phyloP scores from a whole-genome alignment of 2,113 vertebrate genomes.

The Perca schrenkii region DNA sequence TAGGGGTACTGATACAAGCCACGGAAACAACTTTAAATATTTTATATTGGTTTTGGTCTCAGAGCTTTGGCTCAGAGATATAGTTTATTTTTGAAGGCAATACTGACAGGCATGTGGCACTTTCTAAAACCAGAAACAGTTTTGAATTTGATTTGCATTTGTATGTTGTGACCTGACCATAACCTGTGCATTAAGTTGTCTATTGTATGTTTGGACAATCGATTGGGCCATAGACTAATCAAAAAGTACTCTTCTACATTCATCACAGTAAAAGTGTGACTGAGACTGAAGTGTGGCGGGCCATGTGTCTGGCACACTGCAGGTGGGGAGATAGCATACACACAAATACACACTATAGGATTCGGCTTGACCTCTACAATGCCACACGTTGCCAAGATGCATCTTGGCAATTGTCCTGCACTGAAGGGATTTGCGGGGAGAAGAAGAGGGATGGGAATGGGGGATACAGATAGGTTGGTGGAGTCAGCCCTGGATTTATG shows the following conservation, averaged over 20 bases:
- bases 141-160: slow-evolving; percentile 1
- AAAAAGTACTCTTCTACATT: slow-evolving; percentile 40
- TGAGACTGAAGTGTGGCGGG: slow-evolving; percentile 44
- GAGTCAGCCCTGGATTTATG: slow-evolving; percentile 81
- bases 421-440: slow-evolving; percentile 74
- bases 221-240: background rate
- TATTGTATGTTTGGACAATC: slow-evolving; percentile 6
- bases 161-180: background rate
- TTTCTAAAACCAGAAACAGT: slow-evolving; percentile 8
- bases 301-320: slow-evolving; percentile 45
- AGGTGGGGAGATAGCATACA: slow-evolving; percentile 27
- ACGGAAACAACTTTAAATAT: background rate
- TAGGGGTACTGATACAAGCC: background rate
- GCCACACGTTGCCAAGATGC: slow-evolving; percentile 78
- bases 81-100: background rate
- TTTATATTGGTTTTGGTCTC: background rate
- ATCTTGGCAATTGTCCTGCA: slow-evolving; percentile 83
- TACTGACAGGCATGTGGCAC: background rate
- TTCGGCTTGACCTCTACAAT: slow-evolving; percentile 82
- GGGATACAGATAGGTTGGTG: slow-evolving; percentile 55
- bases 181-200: background rate
- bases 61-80: background rate
- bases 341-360: slow-evolving; percentile 31
- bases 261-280: slow-evolving; percentile 43
- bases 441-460: slow-evolving; percentile 57